phyloP scores from a whole-genome alignment of 2,888 invertebrate species.

The Apotomis turbidana region DNA sequence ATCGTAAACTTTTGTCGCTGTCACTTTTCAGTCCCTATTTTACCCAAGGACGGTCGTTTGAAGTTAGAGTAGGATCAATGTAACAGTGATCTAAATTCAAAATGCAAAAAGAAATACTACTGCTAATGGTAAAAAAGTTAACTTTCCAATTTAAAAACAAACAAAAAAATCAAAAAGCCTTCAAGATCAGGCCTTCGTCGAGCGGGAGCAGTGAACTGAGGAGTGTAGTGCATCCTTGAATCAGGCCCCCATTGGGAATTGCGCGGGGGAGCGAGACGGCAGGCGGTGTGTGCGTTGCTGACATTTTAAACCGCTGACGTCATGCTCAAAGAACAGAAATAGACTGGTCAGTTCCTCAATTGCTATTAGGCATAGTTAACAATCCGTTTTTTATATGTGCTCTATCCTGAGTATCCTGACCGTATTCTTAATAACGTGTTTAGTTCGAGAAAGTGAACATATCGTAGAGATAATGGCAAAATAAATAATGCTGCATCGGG shows the following conservation, averaged over 20 bases:
- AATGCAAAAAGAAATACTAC: constrained; percentile 10
- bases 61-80: too few species aligned
- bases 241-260: constrained; percentile 68
- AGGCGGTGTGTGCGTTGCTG: constrained; percentile 57
- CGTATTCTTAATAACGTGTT: too few species aligned
- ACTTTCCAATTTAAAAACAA: constrained; percentile 26
- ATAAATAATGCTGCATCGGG: too few species aligned
- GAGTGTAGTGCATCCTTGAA: constrained; percentile 77
- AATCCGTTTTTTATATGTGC: background rate
- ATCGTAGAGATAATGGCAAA: too few species aligned
- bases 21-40: too few species aligned
- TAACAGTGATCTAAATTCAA: background rate
- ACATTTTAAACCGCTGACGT: constrained; percentile 73
- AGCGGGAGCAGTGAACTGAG: constrained; percentile 78
- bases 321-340: constrained; percentile 53
- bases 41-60: too few species aligned
- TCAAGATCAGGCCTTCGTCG: constrained; percentile 61
- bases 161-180: constrained; percentile 10
- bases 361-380: background rate
- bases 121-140: background rate
- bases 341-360: constrained; percentile 1
- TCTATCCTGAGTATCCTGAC: background rate
- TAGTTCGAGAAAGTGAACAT: too few species aligned
- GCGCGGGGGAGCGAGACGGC: constrained; percentile 61
- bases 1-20: too few species aligned